These are phyloP conservation scores for Yponomeuta plumbellus DNA, from an alignment of 2,888 invertebrate species.

Conservation along the genomic window DNA sequence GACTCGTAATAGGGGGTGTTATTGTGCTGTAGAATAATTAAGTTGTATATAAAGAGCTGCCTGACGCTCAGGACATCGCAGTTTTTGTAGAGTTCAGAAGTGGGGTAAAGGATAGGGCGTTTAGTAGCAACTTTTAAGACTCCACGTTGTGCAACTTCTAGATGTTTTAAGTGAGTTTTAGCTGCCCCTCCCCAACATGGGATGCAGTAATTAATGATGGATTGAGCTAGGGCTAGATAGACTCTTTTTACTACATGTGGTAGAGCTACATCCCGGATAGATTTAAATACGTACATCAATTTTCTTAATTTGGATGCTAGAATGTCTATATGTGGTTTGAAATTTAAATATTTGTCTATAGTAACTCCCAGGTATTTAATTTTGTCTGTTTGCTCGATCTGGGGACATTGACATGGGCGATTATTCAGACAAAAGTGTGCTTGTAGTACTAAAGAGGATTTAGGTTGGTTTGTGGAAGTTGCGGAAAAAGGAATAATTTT, in stretches of 20 bases:
- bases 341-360: conserved; percentile 14
- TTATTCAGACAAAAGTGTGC: too few species aligned
- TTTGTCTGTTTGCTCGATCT: conserved; percentile 8
- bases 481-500: conserved; percentile 9
- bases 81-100: too few species aligned
- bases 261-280: neutral
- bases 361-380: conserved; percentile 16
- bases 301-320: conserved; percentile 10
- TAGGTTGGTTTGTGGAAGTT: conserved; percentile 4
- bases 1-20: too few species aligned
- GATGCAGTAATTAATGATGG: too few species aligned
- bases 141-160: too few species aligned
- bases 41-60: too few species aligned
- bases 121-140: too few species aligned
- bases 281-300: conserved; percentile 16
- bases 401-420: neutral
- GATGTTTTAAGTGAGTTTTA: too few species aligned
- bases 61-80: too few species aligned
- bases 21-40: too few species aligned
- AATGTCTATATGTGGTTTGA: conserved; percentile 10
- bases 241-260: conserved; percentile 6
- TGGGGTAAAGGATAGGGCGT: too few species aligned
- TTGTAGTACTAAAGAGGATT: neutral
- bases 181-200: too few species aligned
- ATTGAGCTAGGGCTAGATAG: conserved; percentile 9